Conservation (phyloP, 2,888 invertebrate genomes). For the Plebejus melissa region DNA sequence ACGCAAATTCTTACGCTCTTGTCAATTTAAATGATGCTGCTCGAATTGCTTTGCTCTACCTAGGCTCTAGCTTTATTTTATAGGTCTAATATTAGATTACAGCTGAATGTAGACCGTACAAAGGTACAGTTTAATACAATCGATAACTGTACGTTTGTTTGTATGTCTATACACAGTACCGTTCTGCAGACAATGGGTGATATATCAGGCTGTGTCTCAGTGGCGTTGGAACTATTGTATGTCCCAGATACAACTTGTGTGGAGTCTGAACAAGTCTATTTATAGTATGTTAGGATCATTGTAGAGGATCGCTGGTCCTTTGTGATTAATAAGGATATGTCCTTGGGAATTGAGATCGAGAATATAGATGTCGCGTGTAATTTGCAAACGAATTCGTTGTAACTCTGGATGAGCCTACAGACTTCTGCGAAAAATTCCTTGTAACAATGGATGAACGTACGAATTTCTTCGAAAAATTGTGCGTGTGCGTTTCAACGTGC, state of each 20-base stretch:
- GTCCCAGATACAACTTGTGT: not conserved
- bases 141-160: not conserved
- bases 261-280: too few species aligned
- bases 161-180: not conserved
- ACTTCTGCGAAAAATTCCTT: too few species aligned
- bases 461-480: too few species aligned
- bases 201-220: not conserved
- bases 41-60: too few species aligned
- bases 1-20: too few species aligned
- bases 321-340: not conserved
- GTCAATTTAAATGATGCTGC: too few species aligned
- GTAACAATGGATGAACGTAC: too few species aligned
- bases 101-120: not conserved
- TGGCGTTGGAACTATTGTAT: not conserved
- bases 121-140: slow-evolving; percentile 3
- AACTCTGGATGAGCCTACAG: too few species aligned
- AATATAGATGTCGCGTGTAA: too few species aligned
- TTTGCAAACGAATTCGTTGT: too few species aligned
- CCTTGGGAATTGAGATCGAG: not conserved
- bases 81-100: not conserved
- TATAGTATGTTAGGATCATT: not conserved
- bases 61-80: not conserved
- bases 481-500: too few species aligned
- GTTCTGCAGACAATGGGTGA: not conserved
- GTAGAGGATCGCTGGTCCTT: not conserved